Evolutionary conservation across 2,888 invertebrate species (phyloP), one percentile per base, ranked within the genome.

Genomic region (Lutraria lutraria): DNA sequence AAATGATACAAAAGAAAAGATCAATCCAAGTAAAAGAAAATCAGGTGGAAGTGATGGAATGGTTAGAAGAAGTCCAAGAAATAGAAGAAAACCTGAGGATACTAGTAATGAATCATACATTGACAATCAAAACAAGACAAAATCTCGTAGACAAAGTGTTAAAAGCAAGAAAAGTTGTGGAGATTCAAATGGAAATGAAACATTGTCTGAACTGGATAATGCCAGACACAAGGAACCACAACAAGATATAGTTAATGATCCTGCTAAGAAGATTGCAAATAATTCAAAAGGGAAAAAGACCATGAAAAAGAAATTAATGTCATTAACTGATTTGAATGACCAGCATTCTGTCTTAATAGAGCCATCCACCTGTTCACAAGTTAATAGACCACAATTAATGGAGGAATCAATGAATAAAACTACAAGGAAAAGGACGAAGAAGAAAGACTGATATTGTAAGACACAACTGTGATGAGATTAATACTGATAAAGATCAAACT

Each of bases 301-400:
- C 19, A 89, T 76, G 56, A 93, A 93, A 85, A 94, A 92, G 88
- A 94, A 93, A 87, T 86, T 94, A n/a, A 60, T 94, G 84, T 89
- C 93, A n/a, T 72, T 92, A 15, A 88, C 86, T 60, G 94, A 93
- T 68, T 84, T 92, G 60, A 88, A 79, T 79, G 92, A 92, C 19
- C 93, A 91, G 34, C 90, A 89, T 85, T 93, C 93, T 34, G 90
- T 92, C 34, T 90, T 93, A 83, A 81, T 94, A 31, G 93, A 93
- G 72, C 93, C 94, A 10, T 88, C 91, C 19, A 93, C 90, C 72
- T 91, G 90, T 54, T 92, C 93, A 15, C 34, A 88, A 21, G 82
- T 83, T 86, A 86, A 89, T 56, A 89, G 88, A 81, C 85, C 88
- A n/a, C 72, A 81, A 52, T 76, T 88, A 83, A 31, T 81, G 34